A percentile compares a stretch with the other conserved stretches of the same genome.
These are phyloP conservation scores for Vidua chalybeata DNA, from an alignment of 2,113 vertebrate species.

Conservation along the genomic window DNA sequence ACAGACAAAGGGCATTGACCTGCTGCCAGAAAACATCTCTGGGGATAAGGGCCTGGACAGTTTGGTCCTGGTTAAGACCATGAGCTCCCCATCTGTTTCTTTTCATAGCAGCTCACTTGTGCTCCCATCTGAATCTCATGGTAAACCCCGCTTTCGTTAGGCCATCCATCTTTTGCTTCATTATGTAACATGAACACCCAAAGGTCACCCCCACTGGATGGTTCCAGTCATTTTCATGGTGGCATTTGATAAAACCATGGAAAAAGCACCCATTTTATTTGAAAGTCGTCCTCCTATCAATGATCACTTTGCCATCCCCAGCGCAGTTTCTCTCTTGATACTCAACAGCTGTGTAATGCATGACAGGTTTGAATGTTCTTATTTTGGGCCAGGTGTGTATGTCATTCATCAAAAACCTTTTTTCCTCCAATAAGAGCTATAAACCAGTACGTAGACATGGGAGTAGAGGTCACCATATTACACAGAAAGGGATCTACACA, in stretches of 20 bases:
- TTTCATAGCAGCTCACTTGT: not conserved
- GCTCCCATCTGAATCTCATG: not conserved
- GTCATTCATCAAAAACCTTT: not conserved
- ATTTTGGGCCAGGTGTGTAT: not conserved
- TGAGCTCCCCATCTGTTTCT: not conserved
- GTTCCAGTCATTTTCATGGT: not conserved
- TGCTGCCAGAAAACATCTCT: not conserved
- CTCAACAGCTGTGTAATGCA: accelerated
- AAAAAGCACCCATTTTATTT: not conserved
- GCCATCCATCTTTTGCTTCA: not conserved
- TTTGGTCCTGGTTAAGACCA: not conserved
- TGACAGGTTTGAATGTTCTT: not conserved
- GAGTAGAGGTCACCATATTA: not conserved
- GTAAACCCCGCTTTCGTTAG: not conserved
- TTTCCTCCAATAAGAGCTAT: not conserved
- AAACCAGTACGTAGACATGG: not conserved
- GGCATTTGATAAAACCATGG: not conserved
- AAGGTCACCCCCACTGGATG: not conserved
- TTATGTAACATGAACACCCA: not conserved
- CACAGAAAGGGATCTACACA: not conserved
- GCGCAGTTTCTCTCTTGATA: not conserved
- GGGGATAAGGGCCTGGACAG: not conserved
- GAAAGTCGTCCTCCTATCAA: not conserved
- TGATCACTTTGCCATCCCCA: not conserved
- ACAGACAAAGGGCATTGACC: not conserved